Percentiles rank a stretch among this genome's conserved stretches.
phyloP scores from a whole-genome alignment of 2,888 invertebrate genomes.

The Campopleginae sp. region DNA sequence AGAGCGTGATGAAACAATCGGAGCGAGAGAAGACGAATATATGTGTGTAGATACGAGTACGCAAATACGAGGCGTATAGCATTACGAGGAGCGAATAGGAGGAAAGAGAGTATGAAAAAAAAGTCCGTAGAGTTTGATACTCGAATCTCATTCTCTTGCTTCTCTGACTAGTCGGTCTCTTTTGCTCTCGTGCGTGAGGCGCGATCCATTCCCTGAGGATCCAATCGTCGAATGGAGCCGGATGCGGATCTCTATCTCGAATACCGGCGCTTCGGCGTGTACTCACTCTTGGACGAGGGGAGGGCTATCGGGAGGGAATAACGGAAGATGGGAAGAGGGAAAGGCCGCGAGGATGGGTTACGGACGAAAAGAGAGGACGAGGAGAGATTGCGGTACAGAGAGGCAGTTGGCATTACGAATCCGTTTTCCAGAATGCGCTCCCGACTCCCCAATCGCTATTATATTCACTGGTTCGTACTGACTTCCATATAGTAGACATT shows the following conservation, averaged over 20 bases:
- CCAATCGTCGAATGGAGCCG: constrained; percentile 67
- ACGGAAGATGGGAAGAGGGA: not conserved
- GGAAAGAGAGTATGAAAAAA: constrained; percentile 52
- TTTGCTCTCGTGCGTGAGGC: constrained; percentile 31
- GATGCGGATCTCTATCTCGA: constrained; percentile 67
- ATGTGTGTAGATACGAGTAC: constrained; percentile 6
- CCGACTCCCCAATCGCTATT: constrained; percentile 59
- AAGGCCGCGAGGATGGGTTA: constrained; percentile 10
- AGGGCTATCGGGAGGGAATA: constrained; percentile 44
- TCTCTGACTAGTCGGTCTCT: not conserved
- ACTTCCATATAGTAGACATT: constrained; percentile 1
- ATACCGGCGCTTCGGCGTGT: constrained; percentile 48
- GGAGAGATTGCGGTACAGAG: constrained; percentile 34
- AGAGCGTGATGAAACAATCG: constrained; percentile 62
- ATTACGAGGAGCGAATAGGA: constrained; percentile 44
- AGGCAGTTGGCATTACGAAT: constrained; percentile 63
- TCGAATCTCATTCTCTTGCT: constrained; percentile 42
- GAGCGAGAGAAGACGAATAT: constrained; percentile 22
- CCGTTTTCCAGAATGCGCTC: constrained; percentile 54
- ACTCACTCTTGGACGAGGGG: constrained; percentile 20
- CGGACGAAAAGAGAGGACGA: not conserved
- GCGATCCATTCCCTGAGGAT: constrained; percentile 68
- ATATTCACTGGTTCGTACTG: constrained; percentile 55
- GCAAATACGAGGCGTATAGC: constrained; percentile 27
- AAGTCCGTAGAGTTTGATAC: constrained; percentile 59